Evolutionary conservation across 1,140 invertebrate genomes (phyloP), one percentile per base, ranked within the genome.

Genomic region (Archegozetes longisetosus): DNA sequence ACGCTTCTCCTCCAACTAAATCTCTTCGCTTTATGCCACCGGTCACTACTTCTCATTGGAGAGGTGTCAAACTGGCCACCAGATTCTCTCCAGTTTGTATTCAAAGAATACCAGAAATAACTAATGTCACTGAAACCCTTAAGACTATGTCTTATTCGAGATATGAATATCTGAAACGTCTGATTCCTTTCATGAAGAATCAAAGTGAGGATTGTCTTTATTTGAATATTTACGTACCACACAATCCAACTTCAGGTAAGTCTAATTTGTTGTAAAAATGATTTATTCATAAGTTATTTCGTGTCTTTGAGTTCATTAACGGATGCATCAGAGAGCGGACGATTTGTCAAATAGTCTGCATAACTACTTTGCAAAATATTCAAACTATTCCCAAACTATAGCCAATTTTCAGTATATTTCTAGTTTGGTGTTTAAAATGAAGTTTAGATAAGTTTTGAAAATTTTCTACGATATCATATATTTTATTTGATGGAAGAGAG

Each of bases 141-240:
- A 66, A 64, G 48, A 73, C 77, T 51, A 82, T 82, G 61, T 77
- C 91, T 6, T 82, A 81, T 62, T 88, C 87, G 1, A 75, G 89
- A 52, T 74, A 88, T 64, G 84, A 89, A 68, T 87, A 90, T 68
- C 77, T 95, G 57, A 84, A 83, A 68, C 77, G 88, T 66, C 77
- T 95, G 68, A 72, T 89, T 63, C 86, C 87, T 13, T 85, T 87
- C 71, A 76, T 96, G 53, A 80, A 80, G 64, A 86, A 93, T 70
- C 89, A 95, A 74, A 88, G 82, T 64, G 93, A 97, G 76, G 93
- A 98, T 76, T 98, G 93, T 71, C 80, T 97, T 29, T 94, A 93
- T 72, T 77, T 97, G 64, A 96, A 97, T 72, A 88, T 97, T 68
- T 96, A 94, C 74, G 85, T 88, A 3, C 93, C 93, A 51, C 69